phyloP scores from a whole-genome alignment of 2,888 invertebrate genomes.

The Orchestes rusci region DNA sequence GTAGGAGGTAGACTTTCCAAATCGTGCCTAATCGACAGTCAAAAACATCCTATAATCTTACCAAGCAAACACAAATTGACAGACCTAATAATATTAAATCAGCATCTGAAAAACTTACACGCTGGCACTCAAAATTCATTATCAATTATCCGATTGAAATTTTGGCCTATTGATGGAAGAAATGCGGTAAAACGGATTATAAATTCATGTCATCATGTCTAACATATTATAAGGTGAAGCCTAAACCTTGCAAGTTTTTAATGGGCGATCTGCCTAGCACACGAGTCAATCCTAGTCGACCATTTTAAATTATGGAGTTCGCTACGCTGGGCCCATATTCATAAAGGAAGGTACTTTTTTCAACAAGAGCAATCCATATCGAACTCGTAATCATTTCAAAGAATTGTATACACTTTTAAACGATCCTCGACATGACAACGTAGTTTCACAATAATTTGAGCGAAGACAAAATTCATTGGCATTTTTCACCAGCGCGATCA shows the following conservation, averaged over 20 bases:
- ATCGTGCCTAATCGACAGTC: not conserved
- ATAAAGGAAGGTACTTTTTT: no score
- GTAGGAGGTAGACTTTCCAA: slow-evolving; percentile 1
- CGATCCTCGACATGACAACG: not conserved
- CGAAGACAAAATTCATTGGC: not conserved
- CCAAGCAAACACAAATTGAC: slow-evolving; percentile 2
- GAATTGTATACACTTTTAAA: not conserved
- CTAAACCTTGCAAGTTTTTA: slow-evolving; percentile 8
- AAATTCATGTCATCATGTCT: slow-evolving; percentile 4
- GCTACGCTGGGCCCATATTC: slow-evolving; percentile 7
- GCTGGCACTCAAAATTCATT: slow-evolving; percentile 10
- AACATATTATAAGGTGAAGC: slow-evolving; percentile 7
- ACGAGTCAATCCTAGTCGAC: slow-evolving; percentile 5
- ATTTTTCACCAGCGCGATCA: not conserved
- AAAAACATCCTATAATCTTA: slow-evolving; percentile 2
- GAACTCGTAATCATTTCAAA: not conserved
- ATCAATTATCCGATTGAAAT: slow-evolving; percentile 1
- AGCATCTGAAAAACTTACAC: slow-evolving; percentile 2
- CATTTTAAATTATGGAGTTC: slow-evolving; percentile 8
- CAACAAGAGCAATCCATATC: not conserved
- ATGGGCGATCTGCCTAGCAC: slow-evolving; percentile 7
- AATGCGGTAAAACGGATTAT: slow-evolving; percentile 3
- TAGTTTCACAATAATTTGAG: not conserved
- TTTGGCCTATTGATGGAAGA: slow-evolving; percentile 1
- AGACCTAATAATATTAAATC: slow-evolving; percentile 2